These are phyloP conservation scores for Hemiscyllium ocellatum DNA, from an alignment of 2,113 vertebrate genomes.

Conservation along the genomic window DNA sequence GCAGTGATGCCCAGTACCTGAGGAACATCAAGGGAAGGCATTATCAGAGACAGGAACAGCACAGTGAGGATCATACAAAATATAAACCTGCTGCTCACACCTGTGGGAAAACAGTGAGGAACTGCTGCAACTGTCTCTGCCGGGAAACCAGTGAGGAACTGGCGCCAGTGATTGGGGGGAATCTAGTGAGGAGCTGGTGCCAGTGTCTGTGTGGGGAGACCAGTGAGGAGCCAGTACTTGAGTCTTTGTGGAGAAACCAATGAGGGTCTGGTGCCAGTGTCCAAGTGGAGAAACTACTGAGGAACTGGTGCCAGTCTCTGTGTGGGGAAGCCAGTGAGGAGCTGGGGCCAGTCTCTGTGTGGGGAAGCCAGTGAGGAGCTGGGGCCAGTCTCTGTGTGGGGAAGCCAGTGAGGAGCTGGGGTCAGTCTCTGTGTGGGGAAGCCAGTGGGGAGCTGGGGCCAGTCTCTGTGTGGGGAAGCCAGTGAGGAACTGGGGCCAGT, in stretches of 20 bases:
- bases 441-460: not conserved
- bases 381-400: not conserved
- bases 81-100: too few relatives aligned
- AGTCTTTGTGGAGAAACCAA: too few relatives aligned
- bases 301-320: too few relatives aligned
- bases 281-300: too few relatives aligned
- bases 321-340: too few relatives aligned
- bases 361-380: not conserved
- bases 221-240: not conserved
- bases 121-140: not conserved
- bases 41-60: not conserved
- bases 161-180: too few relatives aligned
- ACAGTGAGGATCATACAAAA: not conserved
- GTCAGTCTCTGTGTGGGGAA: not conserved
- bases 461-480: not conserved
- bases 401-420: not conserved
- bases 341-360: too few relatives aligned
- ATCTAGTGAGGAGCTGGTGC: not conserved
- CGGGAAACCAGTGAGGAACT: too few relatives aligned
- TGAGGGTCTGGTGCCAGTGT: too few relatives aligned
- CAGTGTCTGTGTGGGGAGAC: too few relatives aligned
- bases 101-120: too few relatives aligned
- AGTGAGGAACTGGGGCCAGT: not conserved
- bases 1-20: constrained; percentile 95
- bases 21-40: constrained; percentile 37